These are phyloP conservation scores for Graphium colonna DNA, from an alignment of 2,888 invertebrate species.

Conservation along the genomic window DNA sequence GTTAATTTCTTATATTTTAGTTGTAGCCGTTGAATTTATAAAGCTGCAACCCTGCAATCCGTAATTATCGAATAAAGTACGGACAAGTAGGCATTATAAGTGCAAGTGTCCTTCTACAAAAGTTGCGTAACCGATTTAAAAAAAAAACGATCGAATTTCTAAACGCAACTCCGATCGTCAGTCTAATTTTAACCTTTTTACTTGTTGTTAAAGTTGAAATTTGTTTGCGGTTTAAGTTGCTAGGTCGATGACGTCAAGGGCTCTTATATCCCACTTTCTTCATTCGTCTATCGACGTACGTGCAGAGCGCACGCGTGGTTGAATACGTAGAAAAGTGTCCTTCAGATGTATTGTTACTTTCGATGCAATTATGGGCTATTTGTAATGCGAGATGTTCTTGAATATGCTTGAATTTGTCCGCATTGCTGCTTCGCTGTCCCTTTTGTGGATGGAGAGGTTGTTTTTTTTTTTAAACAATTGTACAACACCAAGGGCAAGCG, in stretches of 20 bases:
- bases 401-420: conserved; percentile 2
- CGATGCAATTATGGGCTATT: conserved; percentile 24
- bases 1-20: no score
- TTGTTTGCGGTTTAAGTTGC: not conserved
- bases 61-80: conserved; percentile 20
- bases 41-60: not conserved
- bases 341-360: conserved; percentile 20
- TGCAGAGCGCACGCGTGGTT: conserved; percentile 28
- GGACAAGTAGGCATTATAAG: conserved; percentile 11
- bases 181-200: not conserved
- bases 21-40: no score
- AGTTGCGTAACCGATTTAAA: conserved; percentile 7
- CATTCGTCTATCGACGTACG: conserved; percentile 24
- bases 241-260: conserved; percentile 22
- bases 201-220: not conserved
- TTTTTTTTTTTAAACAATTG: not conserved
- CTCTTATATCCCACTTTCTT: conserved; percentile 29
- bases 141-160: not conserved
- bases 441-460: not conserved
- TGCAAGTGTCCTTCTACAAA: conserved; percentile 12
- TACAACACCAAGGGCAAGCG: not conserved
- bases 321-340: conserved; percentile 32
- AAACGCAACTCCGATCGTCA: no score
- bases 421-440: not conserved
- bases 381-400: conserved; percentile 25